Base-by-base conservation (phyloP, 2,888 invertebrate species). In the Polylopha cassiicola region DNA sequence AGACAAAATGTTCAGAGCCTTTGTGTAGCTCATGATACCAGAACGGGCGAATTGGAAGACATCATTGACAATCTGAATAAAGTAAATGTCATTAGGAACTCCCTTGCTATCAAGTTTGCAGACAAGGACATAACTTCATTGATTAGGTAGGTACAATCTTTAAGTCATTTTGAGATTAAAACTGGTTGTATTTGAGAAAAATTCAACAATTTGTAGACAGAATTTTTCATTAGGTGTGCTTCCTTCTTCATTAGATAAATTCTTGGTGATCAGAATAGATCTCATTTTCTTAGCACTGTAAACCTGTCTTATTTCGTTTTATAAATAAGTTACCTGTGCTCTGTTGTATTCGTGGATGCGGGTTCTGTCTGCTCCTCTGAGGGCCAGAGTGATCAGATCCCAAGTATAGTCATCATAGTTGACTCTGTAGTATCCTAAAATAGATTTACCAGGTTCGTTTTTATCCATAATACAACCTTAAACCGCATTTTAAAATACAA, bases 21-120 rank as follows among this genome's bases (percentile, higher is more conserved):
- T 69, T 0, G 71, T 64, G 59, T 93, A 93, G 1, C 68, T 56
- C 44, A 92, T 73, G 11, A 87, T 53, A 1, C 89, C 88, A n/a
- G 89, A 87, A 29, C 91, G 87, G n/a, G 93, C 94, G 39, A 92
- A 85, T 69, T 90, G 90, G 51, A 93, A 85, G 1, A 91, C 86
- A 68, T 97, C 97, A 56, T 96, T 93, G 6, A 97, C 88, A 13
- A 92, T 85, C 85, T 85, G 50, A 14, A 56, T 59, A 31, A 8
- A 43, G 26, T 34, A 6, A n/a, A n/a, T n/a, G n/a, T n/a, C n/a
- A n/a, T n/a, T n/a, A n/a, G n/a, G n/a, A n/a, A n/a, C n/a, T n/a
- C n/a, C n/a, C n/a, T n/a, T n/a, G n/a, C n/a, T n/a, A n/a, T n/a
- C n/a, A n/a, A n/a, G n/a, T n/a, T n/a, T n/a, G n/a, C n/a, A n/a